Conservation (phyloP, 2,797 vertebrate genomes). For the Thamnophis elegans region DNA sequence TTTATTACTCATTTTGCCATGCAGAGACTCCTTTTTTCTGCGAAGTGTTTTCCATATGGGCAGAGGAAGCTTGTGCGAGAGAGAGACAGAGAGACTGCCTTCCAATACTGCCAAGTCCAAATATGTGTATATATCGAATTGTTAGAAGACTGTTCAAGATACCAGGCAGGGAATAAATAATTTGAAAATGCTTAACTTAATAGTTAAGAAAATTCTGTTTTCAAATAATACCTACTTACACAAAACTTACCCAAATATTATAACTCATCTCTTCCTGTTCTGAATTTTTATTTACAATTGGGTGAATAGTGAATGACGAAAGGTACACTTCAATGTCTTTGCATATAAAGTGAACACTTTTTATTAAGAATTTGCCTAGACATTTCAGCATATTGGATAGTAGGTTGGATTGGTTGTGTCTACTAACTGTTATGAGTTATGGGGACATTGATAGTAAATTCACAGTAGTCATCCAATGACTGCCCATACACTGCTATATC, state of each 20-base stretch:
- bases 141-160: background rate
- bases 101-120: background rate
- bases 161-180: background rate
- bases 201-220: rapidly evolving
- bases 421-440: background rate
- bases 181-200: background rate
- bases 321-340: background rate
- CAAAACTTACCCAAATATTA: background rate
- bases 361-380: background rate
- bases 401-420: background rate
- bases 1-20: slow-evolving; percentile 33
- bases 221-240: background rate
- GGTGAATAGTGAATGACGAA: background rate
- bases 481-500: background rate
- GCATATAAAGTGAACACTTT: background rate
- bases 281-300: background rate
- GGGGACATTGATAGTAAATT: background rate
- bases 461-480: background rate
- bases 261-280: background rate
- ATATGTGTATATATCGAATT: background rate
- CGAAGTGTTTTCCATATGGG: background rate
- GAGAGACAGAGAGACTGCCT: background rate
- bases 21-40: background rate
- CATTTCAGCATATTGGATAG: background rate
- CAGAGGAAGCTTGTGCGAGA: background rate